phyloP scores from a whole-genome alignment of 2,797 vertebrate species.

The Falco naumanni region DNA sequence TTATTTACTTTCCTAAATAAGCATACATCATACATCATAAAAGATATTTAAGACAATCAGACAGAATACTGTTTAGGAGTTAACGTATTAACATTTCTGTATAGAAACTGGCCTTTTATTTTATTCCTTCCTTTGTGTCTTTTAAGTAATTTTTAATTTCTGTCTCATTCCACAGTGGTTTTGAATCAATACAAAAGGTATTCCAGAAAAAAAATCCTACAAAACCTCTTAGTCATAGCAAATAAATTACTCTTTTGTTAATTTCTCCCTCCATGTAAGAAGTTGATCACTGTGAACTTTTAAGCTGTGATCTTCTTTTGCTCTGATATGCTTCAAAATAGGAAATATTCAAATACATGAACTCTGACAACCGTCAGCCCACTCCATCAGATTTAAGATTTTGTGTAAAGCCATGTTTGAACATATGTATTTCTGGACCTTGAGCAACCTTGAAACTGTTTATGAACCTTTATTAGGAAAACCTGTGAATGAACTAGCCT shows the following conservation, averaged over 20 bases:
- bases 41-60: background rate
- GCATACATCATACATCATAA: background rate
- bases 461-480: background rate
- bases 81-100: background rate
- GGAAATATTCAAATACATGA: background rate
- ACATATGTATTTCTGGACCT: background rate
- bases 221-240: background rate
- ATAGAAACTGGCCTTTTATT: background rate
- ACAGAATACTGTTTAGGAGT: background rate
- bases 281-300: background rate
- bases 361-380: background rate
- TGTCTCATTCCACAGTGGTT: background rate
- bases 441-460: background rate
- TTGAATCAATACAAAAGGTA: background rate
- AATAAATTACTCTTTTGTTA: background rate
- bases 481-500: background rate
- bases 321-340: background rate
- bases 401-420: background rate
- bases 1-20: background rate
- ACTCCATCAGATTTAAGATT: background rate
- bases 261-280: background rate
- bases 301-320: background rate
- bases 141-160: background rate
- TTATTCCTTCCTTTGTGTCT: background rate
- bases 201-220: background rate